A percentile compares a stretch with the other conserved stretches of the same genome.
Conservation (phyloP, 2,113 vertebrate genomes). For the Scatophagus argus region DNA sequence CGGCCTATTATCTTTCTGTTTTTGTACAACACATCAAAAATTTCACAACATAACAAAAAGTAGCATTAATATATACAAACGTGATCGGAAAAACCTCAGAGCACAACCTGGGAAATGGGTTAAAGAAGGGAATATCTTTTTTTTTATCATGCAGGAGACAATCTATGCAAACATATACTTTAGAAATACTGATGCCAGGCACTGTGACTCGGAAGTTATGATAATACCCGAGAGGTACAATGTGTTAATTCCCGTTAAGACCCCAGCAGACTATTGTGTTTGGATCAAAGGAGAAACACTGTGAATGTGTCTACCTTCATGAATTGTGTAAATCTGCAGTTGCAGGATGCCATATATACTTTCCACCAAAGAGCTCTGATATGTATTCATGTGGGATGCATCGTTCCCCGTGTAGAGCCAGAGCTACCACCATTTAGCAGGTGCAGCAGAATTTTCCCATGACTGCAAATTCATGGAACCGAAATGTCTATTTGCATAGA, state of each 20-base stretch:
- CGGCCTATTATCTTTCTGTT: not conserved
- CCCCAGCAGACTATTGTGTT: not conserved
- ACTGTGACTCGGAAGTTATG: not conserved
- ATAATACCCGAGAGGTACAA: not conserved
- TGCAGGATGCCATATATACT: not conserved
- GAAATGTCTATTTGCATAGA: not conserved
- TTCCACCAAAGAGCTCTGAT: not conserved
- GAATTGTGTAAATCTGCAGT: not conserved
- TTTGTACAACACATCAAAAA: not conserved
- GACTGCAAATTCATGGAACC: not conserved
- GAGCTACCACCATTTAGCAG: not conserved
- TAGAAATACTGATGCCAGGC: too few species aligned
- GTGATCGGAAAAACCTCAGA: too few species aligned
- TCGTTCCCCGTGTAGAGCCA: not conserved
- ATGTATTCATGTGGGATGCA: conserved; percentile 23
- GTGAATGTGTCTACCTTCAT: not conserved
- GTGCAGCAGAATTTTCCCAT: not conserved
- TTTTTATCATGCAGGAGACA: not conserved
- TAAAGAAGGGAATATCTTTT: too few species aligned
- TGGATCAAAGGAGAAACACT: not conserved
- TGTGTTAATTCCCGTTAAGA: not conserved
- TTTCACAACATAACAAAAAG: too few species aligned
- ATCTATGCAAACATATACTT: not conserved
- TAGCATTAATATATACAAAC: too few species aligned
- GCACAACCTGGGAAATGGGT: not conserved